phyloP scores from a whole-genome alignment of 2,113 vertebrate species.

The Perca flavescens region DNA sequence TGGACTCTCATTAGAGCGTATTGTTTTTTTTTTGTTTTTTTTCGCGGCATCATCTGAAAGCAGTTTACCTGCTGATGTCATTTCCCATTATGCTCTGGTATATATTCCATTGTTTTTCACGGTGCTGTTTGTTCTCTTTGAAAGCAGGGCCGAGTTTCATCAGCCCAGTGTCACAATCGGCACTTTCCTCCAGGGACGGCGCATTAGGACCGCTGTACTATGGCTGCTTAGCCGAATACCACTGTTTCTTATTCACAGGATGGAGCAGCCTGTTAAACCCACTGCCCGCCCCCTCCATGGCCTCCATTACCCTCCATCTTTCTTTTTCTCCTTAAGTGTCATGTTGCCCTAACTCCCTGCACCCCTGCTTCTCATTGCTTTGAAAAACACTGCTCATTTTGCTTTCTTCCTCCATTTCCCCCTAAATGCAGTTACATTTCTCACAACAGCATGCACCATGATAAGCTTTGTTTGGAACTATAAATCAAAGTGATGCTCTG shows the following conservation, averaged over 20 bases:
- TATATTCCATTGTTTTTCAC: conserved; percentile 54
- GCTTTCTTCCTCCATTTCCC: conserved; percentile 29
- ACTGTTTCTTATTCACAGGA: conserved; percentile 58
- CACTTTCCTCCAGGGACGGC: conserved; percentile 55
- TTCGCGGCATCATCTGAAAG: conserved; percentile 23
- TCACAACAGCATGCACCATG: conserved; percentile 12
- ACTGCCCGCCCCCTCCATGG: background rate
- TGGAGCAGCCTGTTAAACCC: conserved; percentile 9
- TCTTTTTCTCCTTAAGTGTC: conserved; percentile 11
- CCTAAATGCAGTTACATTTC: conserved; percentile 38
- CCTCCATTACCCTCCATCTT: conserved; percentile 34
- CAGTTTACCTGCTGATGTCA: conserved; percentile 57
- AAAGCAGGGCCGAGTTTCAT: conserved; percentile 34
- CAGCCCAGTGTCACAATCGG: conserved; percentile 69
- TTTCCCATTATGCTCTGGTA: conserved; percentile 46
- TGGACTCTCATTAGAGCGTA: conserved; percentile 13
- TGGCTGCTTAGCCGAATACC: conserved; percentile 50
- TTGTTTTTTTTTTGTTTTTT: conserved; percentile 31
- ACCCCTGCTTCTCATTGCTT: conserved; percentile 20
- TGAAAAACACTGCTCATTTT: conserved; percentile 31
- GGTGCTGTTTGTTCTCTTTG: conserved; percentile 40
- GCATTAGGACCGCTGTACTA: conserved; percentile 47
- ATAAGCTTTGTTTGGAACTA: background rate
- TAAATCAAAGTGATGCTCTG: conserved; percentile 47
- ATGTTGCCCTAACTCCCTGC: conserved; percentile 14